Evolutionary conservation across 1,140 invertebrate species (phyloP), one percentile per base, ranked within the genome.

Genomic region (Lasioglossum baleicum): DNA sequence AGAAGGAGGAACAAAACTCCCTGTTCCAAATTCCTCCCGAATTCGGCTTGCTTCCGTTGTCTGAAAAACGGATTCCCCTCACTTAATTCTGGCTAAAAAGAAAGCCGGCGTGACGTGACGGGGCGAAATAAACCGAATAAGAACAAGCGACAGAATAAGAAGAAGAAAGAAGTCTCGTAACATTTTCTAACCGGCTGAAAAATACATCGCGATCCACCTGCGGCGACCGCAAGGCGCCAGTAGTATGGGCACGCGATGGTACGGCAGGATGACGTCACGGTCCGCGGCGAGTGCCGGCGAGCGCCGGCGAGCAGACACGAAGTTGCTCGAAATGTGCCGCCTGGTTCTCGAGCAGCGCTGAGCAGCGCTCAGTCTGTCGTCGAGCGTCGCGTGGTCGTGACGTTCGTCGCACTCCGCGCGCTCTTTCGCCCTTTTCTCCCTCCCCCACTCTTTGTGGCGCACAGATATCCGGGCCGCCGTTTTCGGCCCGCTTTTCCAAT

Each of bases 241-340:
- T 92, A 92, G 92, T 92, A 92, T 85, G 86, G 85, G 82, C 91
- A 90, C 90, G 91, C 91, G 90, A 92, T 92, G 89, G 91, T 92
- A 92, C 91, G 90, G 88, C 89, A 86, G 67, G 69, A 85, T 86
- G 84, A 86, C 85, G 85, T 86, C 85, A 86, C 40, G 20, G 60
- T 61, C 81, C 70, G n/a, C 20, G 66, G 31, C 88, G 88, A 85
- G 51, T 48, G 35, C n/a, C 48, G 20, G 71, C 84, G 84, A 72
- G 51, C 60, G 17, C 17, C 48, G 20, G 71, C 84, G 84, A 72
- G 51, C 65, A 13, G 22, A 31, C 63, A 66, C 83, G 83, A 85
- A 75, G 20, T 17, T n/a, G 40, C 15, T 77, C 83, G 83, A 84
- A 74, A 70, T 67, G 51, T 75, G 53, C 60, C 76, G 68, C 76